Evolutionary conservation across 2,888 invertebrate genomes (phyloP).

Genomic region (Frankliniella intonsa): DNA sequence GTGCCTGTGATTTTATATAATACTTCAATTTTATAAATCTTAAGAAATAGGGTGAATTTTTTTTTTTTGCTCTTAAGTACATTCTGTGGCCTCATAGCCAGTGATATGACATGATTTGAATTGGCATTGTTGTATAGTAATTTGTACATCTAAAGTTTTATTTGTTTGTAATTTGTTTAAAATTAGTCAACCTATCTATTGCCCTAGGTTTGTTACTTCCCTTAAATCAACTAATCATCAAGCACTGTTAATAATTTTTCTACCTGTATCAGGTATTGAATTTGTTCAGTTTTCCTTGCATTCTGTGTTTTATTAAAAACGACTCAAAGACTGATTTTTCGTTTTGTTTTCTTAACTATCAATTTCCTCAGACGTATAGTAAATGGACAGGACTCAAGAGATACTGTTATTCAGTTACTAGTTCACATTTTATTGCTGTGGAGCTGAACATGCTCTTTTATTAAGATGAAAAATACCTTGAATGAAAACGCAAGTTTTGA

Average conservation of each 20-base stretch:
- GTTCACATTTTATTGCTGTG: not conserved
- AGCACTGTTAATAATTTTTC: not conserved
- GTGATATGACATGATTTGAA: not conserved
- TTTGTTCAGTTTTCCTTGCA: not conserved
- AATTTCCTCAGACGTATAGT: not conserved
- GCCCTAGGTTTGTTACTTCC: slow-evolving; percentile 7
- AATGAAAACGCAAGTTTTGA: not conserved
- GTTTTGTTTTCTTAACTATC: not conserved
- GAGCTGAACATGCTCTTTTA: not conserved
- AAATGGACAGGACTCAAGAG: not conserved
- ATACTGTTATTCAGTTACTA: not conserved
- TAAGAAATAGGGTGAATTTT: not conserved
- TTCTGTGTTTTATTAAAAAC: slow-evolving; percentile 15
- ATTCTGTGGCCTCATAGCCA: not conserved
- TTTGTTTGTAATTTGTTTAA: not conserved
- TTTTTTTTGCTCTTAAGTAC: not conserved
- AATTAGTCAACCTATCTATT: not conserved
- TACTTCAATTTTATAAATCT: not conserved
- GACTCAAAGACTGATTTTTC: not conserved
- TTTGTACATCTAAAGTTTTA: not conserved
- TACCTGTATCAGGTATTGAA: not conserved
- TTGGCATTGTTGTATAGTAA: not conserved
- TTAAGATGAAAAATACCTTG: too few species aligned
- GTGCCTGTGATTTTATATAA: slow-evolving; percentile 17
- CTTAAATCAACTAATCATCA: not conserved